These are phyloP conservation scores for Heptranchias perlo DNA, from an alignment of 2,113 vertebrate genomes.

Conservation along the genomic window DNA sequence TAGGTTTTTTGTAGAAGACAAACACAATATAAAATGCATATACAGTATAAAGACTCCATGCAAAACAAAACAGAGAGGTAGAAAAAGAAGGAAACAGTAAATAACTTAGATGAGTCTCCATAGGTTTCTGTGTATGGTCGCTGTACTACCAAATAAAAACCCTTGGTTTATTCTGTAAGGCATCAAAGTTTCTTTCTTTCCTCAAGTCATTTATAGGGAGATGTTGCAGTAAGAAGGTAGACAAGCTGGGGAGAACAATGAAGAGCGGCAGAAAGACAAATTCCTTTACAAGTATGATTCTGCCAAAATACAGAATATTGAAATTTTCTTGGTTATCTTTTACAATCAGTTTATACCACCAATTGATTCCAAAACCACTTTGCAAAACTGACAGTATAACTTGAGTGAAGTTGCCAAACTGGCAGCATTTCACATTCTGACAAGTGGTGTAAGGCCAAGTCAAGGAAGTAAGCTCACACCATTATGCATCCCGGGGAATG, in stretches of 20 bases:
- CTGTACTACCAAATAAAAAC: not conserved
- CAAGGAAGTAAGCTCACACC: not conserved
- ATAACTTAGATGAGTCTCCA: not conserved
- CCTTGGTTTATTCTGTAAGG: not conserved
- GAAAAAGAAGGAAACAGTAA: not conserved
- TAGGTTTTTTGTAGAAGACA: not conserved
- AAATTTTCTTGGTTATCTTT: not conserved
- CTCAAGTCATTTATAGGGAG: not conserved
- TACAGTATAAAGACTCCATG: not conserved
- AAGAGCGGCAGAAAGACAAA: not conserved
- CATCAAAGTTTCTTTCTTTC: not conserved
- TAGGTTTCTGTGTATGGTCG: not conserved
- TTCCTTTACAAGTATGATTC: not conserved
- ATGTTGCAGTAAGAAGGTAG: not conserved
- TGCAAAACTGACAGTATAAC: not conserved
- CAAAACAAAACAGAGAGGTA: not conserved
- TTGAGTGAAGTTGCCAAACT: not conserved
- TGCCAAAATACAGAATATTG: not conserved
- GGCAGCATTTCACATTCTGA: constrained; percentile 6
- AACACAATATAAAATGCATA: not conserved
- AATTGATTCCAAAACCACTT: not conserved
- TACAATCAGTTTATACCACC: not conserved
- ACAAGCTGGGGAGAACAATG: not conserved
- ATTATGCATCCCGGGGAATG: not conserved
- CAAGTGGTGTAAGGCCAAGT: not conserved